Evolutionary conservation across 2,888 invertebrate species (phyloP).

Genomic region (Amphipyra berbera): DNA sequence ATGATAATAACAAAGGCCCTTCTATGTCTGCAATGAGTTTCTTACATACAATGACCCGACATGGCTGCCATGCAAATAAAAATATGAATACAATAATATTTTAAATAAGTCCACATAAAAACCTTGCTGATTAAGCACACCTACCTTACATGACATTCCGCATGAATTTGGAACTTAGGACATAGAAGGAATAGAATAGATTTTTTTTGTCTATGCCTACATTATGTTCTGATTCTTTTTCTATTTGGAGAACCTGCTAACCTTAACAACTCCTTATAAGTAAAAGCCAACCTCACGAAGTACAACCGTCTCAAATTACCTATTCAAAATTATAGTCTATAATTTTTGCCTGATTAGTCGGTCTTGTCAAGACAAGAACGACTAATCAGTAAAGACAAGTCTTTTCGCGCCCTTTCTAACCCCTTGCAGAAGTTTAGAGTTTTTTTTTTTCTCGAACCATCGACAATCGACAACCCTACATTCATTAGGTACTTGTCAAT

Average conservation of each 20-base stretch:
- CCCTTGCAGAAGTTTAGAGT: too few relatives aligned
- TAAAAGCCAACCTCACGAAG: slow-evolving; percentile 1
- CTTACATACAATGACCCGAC: neutral
- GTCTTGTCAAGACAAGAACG: too few relatives aligned
- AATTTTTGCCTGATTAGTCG: too few relatives aligned
- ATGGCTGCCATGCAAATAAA: neutral
- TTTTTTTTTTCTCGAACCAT: too few relatives aligned
- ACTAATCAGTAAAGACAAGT: too few relatives aligned
- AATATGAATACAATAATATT: slow-evolving; percentile 2
- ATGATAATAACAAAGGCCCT: slow-evolving; percentile 12
- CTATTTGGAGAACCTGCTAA: slow-evolving; percentile 23
- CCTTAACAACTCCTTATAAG: slow-evolving; percentile 18
- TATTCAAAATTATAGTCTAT: neutral
- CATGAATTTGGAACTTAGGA: slow-evolving; percentile 8
- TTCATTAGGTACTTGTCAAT: neutral
- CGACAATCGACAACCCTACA: slow-evolving; percentile 18
- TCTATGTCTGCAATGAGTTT: slow-evolving; percentile 19
- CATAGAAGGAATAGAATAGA: slow-evolving; percentile 27
- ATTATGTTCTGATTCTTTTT: too few relatives aligned
- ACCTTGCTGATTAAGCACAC: slow-evolving; percentile 10
- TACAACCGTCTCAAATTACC: neutral
- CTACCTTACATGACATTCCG: slow-evolving; percentile 16
- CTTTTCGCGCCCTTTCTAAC: too few relatives aligned
- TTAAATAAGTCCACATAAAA: slow-evolving; percentile 9
- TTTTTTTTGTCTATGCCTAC: slow-evolving; percentile 18